Evolutionary conservation across 2,888 invertebrate species (phyloP).

Genomic region (Galerucella calmariensis): DNA sequence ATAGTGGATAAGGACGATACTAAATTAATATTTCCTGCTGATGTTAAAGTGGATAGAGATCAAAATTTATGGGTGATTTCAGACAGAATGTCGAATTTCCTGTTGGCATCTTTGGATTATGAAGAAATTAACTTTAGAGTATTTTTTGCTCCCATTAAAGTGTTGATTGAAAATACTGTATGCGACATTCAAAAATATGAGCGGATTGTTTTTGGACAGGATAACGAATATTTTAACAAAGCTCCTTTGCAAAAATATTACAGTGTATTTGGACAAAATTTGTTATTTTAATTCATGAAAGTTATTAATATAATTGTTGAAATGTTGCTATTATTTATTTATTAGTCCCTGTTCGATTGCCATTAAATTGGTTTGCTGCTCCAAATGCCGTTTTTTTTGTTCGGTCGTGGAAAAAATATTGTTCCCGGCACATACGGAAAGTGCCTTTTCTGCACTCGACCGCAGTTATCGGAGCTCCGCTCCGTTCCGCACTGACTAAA

Average conservation of each 20-base stretch:
- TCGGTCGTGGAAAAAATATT: no score
- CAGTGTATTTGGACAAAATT: conserved; percentile 7
- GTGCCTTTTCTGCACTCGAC: no score
- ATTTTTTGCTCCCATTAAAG: conserved; percentile 75
- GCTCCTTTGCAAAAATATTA: conserved; percentile 16
- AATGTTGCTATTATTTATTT: not conserved
- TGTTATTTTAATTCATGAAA: not conserved
- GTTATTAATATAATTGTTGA: not conserved
- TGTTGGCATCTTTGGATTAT: conserved; percentile 75
- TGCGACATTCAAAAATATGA: conserved; percentile 68
- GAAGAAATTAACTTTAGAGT: conserved; percentile 83
- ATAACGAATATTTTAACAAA: conserved; percentile 17
- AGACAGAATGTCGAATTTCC: conserved; percentile 84
- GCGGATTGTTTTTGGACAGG: not conserved
- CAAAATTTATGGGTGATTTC: conserved; percentile 84
- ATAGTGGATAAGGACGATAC: conserved; percentile 81
- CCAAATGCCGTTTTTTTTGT: no score
- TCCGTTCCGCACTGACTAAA: no score
- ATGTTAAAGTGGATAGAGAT: conserved; percentile 78
- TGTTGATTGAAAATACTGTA: conserved; percentile 76
- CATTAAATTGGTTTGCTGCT: not conserved
- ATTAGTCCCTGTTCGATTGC: not conserved
- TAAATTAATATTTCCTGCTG: conserved; percentile 81
- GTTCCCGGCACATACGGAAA: no score
- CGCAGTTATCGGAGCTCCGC: no score